Conservation (phyloP, 2,888 invertebrate genomes). For the Tipula unca region DNA sequence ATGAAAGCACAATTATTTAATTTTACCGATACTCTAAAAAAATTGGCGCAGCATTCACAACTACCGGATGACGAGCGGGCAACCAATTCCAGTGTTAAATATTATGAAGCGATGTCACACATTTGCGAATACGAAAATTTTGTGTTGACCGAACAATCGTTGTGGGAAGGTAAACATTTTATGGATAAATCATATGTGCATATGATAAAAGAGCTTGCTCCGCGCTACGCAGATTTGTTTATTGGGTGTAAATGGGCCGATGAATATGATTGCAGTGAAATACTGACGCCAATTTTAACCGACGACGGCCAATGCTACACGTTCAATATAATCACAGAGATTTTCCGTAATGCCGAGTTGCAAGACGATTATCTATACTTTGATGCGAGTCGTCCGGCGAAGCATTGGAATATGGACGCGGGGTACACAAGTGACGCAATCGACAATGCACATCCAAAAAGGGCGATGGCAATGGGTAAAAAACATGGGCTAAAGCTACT, state of each 20-base stretch:
- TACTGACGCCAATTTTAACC: not conserved
- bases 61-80: not conserved
- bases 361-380: not conserved
- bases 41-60: not conserved
- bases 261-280: not conserved
- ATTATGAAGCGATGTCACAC: not conserved
- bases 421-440: not conserved
- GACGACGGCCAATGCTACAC: not conserved
- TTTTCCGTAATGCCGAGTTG: not conserved
- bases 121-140: not conserved
- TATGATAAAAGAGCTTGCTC: not conserved
- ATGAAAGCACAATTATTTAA: not conserved
- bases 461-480: not conserved
- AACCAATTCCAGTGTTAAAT: not conserved
- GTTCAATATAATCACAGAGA: not conserved
- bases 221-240: not conserved
- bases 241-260: not conserved
- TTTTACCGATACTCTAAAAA: not conserved
- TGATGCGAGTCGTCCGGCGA: not conserved
- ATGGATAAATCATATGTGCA: constrained; percentile 14
- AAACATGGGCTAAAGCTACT: not conserved
- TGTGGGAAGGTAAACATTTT: not conserved
- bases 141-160: not conserved
- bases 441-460: not conserved
- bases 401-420: not conserved